A percentile compares a stretch with the other conserved stretches of the same genome.
These are phyloP conservation scores for Trimorus sp. DNA, from an alignment of 2,888 invertebrate species.

Conservation along the genomic window DNA sequence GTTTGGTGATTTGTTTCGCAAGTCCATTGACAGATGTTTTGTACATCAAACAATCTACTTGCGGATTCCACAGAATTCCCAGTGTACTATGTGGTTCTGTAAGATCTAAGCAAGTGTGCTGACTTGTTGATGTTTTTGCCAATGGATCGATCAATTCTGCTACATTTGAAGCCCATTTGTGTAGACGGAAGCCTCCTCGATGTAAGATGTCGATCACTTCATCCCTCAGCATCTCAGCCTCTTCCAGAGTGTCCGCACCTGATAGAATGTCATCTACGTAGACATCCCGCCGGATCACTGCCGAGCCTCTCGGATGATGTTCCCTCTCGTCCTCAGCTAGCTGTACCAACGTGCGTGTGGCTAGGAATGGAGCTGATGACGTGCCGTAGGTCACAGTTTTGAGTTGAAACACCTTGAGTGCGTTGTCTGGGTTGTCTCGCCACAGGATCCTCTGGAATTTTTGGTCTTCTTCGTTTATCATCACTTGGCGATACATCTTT, in stretches of 20 bases:
- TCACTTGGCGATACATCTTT: not conserved
- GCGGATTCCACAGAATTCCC: slow-evolving; percentile 2
- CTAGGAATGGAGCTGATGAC: not conserved
- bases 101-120: too few relatives aligned
- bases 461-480: not conserved
- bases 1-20: not conserved
- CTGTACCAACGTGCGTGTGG: not conserved
- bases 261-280: slow-evolving; percentile 1
- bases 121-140: too few relatives aligned
- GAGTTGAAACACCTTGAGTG: not conserved
- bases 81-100: not conserved
- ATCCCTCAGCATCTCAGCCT: too few relatives aligned
- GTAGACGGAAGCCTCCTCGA: not conserved
- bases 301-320: not conserved
- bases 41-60: not conserved
- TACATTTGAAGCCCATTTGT: not conserved
- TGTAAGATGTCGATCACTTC: too few relatives aligned
- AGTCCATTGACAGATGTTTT: not conserved
- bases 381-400: not conserved
- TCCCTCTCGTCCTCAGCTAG: not conserved
- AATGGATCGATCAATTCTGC: too few relatives aligned
- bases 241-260: not conserved
- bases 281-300: not conserved
- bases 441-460: not conserved
- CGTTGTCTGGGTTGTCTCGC: not conserved